Conservation (phyloP, 2,113 vertebrate species). For the Eretmochelys imbricata region DNA sequence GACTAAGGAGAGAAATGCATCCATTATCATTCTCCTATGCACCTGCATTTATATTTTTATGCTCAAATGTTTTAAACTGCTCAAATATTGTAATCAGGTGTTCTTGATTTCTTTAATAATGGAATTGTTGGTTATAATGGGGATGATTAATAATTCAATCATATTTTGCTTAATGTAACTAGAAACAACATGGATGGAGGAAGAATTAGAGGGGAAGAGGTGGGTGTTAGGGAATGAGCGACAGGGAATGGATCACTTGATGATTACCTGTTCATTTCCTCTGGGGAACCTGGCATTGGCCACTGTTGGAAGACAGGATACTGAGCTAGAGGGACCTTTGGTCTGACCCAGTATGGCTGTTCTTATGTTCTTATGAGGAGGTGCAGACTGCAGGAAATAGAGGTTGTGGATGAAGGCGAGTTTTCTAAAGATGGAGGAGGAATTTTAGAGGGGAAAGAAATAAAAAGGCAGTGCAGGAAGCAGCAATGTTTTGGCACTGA, state of each 20-base stretch:
- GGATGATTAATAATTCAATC: neutral
- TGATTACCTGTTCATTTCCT: too few relatives aligned
- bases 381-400: neutral
- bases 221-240: neutral
- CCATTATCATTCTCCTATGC: slow-evolving; percentile 33
- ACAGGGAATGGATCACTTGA: too few relatives aligned
- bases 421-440: fast-evolving
- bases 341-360: too few relatives aligned
- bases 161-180: neutral
- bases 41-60: slow-evolving; percentile 39
- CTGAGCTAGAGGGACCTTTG: too few relatives aligned
- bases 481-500: fast-evolving
- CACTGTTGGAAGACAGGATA: too few relatives aligned
- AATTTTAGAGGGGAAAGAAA: neutral
- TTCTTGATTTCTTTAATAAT: slow-evolving; percentile 30
- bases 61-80: slow-evolving; percentile 20
- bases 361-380: too few relatives aligned
- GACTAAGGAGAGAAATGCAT: slow-evolving; percentile 38
- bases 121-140: neutral
- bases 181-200: neutral
- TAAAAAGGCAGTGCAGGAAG: neutral
- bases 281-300: too few relatives aligned
- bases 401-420: neutral
- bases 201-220: neutral
- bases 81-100: slow-evolving; percentile 20